These are phyloP conservation scores for Amazona vittata DNA, from an alignment of 2,113 vertebrate genomes.

Conservation along the genomic window DNA sequence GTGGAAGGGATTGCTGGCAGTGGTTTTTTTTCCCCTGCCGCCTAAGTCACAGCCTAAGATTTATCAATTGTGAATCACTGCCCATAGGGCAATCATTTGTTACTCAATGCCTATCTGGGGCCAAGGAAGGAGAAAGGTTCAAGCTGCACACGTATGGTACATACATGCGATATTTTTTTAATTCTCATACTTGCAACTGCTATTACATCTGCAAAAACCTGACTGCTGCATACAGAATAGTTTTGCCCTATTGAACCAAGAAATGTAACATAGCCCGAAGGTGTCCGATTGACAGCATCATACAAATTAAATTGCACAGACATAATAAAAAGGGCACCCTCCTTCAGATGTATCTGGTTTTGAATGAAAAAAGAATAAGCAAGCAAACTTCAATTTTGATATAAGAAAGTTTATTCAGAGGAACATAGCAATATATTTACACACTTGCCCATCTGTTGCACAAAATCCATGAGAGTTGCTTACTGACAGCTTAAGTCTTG, in stretches of 20 bases:
- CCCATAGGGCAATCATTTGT: background rate
- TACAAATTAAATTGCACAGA: background rate
- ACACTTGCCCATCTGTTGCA: background rate
- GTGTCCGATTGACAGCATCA: rapidly evolving
- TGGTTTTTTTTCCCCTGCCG: rapidly evolving
- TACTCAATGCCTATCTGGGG: background rate
- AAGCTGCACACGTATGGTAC: rapidly evolving
- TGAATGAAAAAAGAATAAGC: background rate
- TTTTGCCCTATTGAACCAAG: background rate
- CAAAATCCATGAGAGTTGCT: background rate
- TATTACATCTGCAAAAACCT: background rate
- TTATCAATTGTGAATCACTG: background rate
- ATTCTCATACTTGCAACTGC: background rate
- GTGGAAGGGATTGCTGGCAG: background rate
- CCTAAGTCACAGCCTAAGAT: background rate
- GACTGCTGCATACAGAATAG: background rate
- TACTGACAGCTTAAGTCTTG: background rate
- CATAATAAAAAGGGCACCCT: background rate
- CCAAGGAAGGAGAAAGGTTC: background rate
- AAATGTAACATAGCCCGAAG: background rate
- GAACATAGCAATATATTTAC: background rate
- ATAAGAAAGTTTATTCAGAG: background rate
- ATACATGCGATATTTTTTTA: background rate
- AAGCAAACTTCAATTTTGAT: background rate
- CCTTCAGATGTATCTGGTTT: background rate